Evolutionary conservation across 1,140 invertebrate genomes (phyloP).

Genomic region (Mercenaria mercenaria): DNA sequence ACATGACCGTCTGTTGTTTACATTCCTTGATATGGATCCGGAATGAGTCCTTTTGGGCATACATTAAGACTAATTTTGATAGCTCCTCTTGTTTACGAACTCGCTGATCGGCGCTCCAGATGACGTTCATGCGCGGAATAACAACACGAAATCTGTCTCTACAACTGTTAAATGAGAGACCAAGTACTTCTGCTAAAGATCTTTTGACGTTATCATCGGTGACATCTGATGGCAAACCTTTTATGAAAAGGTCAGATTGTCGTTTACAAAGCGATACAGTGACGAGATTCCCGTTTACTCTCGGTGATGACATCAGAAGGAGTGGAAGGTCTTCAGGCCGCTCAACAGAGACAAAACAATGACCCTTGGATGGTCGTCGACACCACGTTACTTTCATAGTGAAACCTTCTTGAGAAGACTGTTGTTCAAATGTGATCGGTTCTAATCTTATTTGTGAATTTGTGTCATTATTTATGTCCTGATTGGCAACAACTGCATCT

Average conservation of each 20-base stretch:
- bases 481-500: constrained; percentile 71
- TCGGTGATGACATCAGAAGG: background rate
- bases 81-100: constrained; percentile 16
- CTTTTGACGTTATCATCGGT: constrained; percentile 66
- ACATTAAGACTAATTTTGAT: constrained; percentile 21
- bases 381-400: constrained; percentile 76
- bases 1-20: constrained; percentile 38
- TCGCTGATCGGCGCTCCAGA: background rate
- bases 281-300: background rate
- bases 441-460: background rate
- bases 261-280: background rate
- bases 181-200: constrained; percentile 56
- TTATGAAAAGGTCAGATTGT: constrained; percentile 41
- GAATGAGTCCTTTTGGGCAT: constrained; percentile 45
- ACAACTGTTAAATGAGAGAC: background rate
- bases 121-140: constrained; percentile 57
- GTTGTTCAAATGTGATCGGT: constrained; percentile 1
- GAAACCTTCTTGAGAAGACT: constrained; percentile 60
- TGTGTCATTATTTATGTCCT: constrained; percentile 15
- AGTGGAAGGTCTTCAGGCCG: constrained; percentile 33
- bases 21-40: constrained; percentile 49
- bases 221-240: constrained; percentile 39
- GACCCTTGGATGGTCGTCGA: constrained; percentile 69
- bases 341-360: constrained; percentile 66
- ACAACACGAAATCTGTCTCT: constrained; percentile 59